These are phyloP conservation scores for Camelus bactrianus DNA, from an alignment of 2,113 vertebrate genomes.

Conservation along the genomic window DNA sequence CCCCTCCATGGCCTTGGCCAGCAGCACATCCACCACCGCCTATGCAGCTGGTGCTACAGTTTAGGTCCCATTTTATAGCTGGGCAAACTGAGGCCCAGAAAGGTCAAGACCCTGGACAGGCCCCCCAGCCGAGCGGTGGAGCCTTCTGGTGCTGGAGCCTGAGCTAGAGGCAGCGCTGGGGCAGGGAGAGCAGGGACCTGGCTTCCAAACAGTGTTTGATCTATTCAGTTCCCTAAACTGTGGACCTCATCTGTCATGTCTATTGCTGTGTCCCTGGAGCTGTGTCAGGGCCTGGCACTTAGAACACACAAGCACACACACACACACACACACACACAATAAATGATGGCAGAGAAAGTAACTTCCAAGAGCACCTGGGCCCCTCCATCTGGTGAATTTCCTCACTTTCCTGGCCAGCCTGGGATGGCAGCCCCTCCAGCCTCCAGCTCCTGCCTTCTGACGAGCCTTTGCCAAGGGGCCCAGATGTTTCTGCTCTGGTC, in stretches of 20 bases:
- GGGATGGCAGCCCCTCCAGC: not conserved
- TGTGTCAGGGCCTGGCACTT: not conserved
- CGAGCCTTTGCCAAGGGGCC: not conserved
- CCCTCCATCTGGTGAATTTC: not conserved
- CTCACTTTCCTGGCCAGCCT: not conserved
- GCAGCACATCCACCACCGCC: not conserved
- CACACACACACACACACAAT: not conserved
- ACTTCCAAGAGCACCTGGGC: not conserved
- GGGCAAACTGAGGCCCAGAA: not conserved
- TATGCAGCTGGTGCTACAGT: accelerated
- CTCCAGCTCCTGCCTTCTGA: not conserved
- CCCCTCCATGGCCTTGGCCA: accelerated
- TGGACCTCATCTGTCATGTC: not conserved
- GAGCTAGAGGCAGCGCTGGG: too few species aligned
- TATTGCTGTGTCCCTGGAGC: not conserved
- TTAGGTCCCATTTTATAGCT: not conserved
- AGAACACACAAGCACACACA: not conserved
- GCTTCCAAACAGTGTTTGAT: not conserved
- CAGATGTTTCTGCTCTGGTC: not conserved
- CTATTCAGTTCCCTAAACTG: not conserved
- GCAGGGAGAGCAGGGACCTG: not conserved
- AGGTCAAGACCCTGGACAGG: not conserved
- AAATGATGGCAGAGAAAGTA: not conserved
- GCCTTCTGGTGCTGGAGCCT: accelerated
- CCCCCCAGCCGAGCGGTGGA: not conserved